These are phyloP conservation scores for Dioctria rufipes DNA, from an alignment of 2,888 invertebrate genomes.

Conservation along the genomic window DNA sequence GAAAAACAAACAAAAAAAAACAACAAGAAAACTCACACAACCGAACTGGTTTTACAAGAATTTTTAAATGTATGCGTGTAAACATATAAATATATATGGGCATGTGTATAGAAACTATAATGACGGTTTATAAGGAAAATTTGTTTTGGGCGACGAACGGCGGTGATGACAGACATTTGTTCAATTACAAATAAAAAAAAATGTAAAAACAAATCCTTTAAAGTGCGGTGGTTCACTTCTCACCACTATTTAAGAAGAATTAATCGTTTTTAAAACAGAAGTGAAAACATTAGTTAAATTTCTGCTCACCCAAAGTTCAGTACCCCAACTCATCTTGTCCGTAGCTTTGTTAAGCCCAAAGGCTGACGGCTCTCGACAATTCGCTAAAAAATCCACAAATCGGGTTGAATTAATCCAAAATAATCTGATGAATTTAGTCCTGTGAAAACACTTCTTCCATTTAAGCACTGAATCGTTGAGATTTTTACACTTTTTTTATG, in stretches of 20 bases:
- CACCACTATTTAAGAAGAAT: background rate
- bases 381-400: conserved; percentile 44
- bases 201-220: conserved; percentile 10
- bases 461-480: conserved; percentile 28
- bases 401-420: conserved; percentile 33
- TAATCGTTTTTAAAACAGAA: background rate
- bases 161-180: background rate
- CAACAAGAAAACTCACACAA: conserved; percentile 14
- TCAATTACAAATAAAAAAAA: background rate
- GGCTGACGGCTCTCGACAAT: conserved; percentile 28
- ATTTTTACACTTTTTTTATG: background rate
- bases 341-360: conserved; percentile 39
- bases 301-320: conserved; percentile 58
- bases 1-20: background rate
- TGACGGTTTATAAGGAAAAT: conserved; percentile 12
- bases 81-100: too few species aligned
- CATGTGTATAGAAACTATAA: too few species aligned
- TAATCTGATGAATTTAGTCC: background rate
- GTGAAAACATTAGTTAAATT: background rate
- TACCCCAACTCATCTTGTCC: conserved; percentile 59
- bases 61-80: conserved; percentile 2
- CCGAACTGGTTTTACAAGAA: conserved; percentile 27
- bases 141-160: conserved; percentile 28
- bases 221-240: conserved; percentile 25
- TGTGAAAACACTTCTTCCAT: conserved; percentile 15